Percentiles rank a stretch among this genome's conserved stretches.
Conservation (phyloP, 2,888 invertebrate species). For the Hypomecis punctinalis region DNA sequence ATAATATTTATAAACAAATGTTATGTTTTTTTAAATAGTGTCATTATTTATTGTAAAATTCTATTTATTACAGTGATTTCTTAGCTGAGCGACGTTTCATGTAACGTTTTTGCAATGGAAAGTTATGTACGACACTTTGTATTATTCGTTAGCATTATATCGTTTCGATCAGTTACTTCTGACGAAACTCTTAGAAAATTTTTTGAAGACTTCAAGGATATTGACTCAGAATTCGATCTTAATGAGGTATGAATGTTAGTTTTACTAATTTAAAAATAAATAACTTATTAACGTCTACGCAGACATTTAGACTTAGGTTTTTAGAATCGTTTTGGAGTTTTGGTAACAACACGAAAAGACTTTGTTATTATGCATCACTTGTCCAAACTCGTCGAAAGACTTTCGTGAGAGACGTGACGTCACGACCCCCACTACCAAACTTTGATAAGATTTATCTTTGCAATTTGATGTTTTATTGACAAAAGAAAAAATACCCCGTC, state of each 20-base stretch:
- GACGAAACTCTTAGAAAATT: neutral
- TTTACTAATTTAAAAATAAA: too few relatives aligned
- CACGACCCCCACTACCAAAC: too few relatives aligned
- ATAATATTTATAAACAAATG: too few relatives aligned
- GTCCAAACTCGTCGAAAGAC: too few relatives aligned
- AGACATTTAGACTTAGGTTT: neutral
- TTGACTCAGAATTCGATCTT: conserved; percentile 16
- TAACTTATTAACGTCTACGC: neutral
- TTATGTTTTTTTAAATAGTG: too few relatives aligned
- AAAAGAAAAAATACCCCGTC: too few relatives aligned
- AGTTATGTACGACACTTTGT: neutral
- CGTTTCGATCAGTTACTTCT: neutral
- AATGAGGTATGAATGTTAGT: neutral
- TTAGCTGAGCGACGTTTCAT: neutral
- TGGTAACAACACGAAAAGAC: too few relatives aligned
- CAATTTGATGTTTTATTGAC: too few relatives aligned
- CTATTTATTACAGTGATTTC: neutral
- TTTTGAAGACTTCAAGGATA: neutral
- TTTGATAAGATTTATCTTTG: too few relatives aligned
- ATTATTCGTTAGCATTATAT: conserved; percentile 1
- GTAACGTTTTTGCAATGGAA: neutral
- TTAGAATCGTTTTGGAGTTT: too few relatives aligned
- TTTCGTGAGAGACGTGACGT: too few relatives aligned
- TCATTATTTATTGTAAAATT: neutral
- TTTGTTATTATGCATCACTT: too few relatives aligned